Evolutionary conservation across 2,113 vertebrate species (phyloP), one percentile per base, ranked within the genome.

Genomic region (Halichoerus grypus): DNA sequence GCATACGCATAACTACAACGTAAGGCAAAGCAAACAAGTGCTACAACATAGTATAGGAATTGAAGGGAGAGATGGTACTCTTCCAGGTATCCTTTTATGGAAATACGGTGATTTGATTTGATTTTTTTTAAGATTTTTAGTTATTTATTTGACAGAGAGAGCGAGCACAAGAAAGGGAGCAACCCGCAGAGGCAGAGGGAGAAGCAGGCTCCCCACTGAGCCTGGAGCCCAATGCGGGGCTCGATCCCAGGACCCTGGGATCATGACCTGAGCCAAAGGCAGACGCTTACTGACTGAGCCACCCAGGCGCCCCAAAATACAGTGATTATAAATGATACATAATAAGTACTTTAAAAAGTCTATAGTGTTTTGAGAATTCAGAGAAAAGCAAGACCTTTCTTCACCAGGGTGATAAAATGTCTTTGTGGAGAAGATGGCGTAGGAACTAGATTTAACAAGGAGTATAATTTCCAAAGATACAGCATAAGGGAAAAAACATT

Each of bases 321-420:
- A 89, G 49, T 11, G 26, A 36, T 84, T 88, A 53, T 59, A 91
- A 86, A 67, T 57, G n/a, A 74, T 36, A 63, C 2, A 33, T 31
- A 4, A 36, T 89, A 77, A 55, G 53, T 67, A 61, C 46, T 88
- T 72, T 57, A 93, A 87, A 46, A 49, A 77, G 49, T 72, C 67
- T 61, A 79, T 26, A 76, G 31, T 74, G 49, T 95, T 85, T 89
- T 95, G 72, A 79, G 28, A 79, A 94, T 81, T 96, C 51, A 59
- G 77, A 93, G 59, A 86, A 94, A 84, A 21, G 2, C 26, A 59
- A 87, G 65, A 53, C 63, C 33, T 83, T 65, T 85, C 82, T 83
- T 86, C 6, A n/a, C 39, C 15, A 33, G 55, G 4, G 15, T 28
- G 28, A 89, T 82, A 87, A 96, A 94, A 61, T 55, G 21, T 63